A percentile compares a stretch with the other conserved stretches of the same genome.
phyloP scores from a whole-genome alignment of 2,113 vertebrate genomes.

The Philantomba maxwellii region DNA sequence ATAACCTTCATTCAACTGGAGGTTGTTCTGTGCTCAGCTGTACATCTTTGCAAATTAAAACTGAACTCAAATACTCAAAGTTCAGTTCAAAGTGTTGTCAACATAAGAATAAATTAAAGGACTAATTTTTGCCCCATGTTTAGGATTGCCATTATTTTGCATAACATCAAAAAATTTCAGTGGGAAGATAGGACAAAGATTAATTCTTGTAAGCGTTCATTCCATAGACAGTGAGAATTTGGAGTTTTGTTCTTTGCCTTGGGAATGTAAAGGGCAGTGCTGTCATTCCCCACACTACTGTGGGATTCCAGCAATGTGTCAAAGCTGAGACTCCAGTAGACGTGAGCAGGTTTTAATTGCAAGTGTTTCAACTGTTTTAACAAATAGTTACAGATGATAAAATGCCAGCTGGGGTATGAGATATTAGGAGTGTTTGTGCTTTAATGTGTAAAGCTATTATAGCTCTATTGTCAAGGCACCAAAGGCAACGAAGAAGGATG shows the following conservation, averaged over 20 bases:
- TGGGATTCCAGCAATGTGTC: not conserved
- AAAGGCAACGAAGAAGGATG: not conserved
- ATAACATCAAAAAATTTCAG: not conserved
- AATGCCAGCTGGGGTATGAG: too few species aligned
- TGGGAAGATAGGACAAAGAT: not conserved
- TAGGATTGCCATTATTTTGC: not conserved
- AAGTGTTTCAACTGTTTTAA: not conserved
- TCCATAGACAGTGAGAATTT: fast-evolving
- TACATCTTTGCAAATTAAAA: not conserved
- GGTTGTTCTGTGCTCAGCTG: not conserved
- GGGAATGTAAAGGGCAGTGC: not conserved
- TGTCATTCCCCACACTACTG: not conserved
- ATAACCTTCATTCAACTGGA: not conserved
- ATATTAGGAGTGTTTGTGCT: not conserved
- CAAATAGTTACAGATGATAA: not conserved
- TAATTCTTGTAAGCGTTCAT: not conserved
- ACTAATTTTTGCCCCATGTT: fast-evolving
- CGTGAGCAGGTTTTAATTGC: not conserved
- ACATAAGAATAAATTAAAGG: not conserved
- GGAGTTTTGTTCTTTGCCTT: not conserved
- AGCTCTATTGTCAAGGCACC: not conserved
- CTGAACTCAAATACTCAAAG: not conserved
- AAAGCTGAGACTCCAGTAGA: not conserved
- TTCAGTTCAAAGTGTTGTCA: not conserved
- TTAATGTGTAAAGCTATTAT: not conserved